A percentile compares a stretch with the other conserved stretches of the same genome.
These are phyloP conservation scores for Idaea biselata DNA, from an alignment of 2,888 invertebrate genomes.

Conservation along the genomic window DNA sequence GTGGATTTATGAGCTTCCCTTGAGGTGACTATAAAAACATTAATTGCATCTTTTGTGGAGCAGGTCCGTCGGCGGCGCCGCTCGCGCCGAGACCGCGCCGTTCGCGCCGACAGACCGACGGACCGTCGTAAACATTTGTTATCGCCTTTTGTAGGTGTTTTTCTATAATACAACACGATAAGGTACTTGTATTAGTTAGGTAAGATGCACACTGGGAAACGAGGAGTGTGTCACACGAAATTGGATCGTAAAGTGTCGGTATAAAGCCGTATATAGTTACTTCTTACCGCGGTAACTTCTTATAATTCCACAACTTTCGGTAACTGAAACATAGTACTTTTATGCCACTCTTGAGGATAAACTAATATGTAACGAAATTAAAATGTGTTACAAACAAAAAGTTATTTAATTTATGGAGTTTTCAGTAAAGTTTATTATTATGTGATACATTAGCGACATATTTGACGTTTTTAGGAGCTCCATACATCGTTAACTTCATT, in stretches of 20 bases:
- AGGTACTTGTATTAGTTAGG: too few species aligned
- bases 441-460: not conserved
- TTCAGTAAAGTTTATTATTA: not conserved
- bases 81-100: constrained; percentile 6
- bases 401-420: not conserved
- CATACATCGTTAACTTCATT: not conserved
- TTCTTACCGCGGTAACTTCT: too few species aligned
- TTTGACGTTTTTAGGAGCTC: not conserved
- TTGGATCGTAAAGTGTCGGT: too few species aligned
- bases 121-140: not conserved
- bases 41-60: constrained; percentile 40
- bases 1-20: constrained; percentile 32
- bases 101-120: not conserved
- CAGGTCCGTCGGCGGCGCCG: constrained; percentile 26
- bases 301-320: not conserved
- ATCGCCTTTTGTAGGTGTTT: too few species aligned
- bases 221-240: too few species aligned
- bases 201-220: too few species aligned
- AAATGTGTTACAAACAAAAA: not conserved
- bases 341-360: not conserved
- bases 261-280: too few species aligned
- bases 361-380: not conserved
- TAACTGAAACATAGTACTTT: not conserved
- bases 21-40: constrained; percentile 38
- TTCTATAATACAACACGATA: too few species aligned